These are phyloP conservation scores for Sarcophaga subvicina DNA, from an alignment of 2,888 invertebrate genomes.

Conservation along the genomic window DNA sequence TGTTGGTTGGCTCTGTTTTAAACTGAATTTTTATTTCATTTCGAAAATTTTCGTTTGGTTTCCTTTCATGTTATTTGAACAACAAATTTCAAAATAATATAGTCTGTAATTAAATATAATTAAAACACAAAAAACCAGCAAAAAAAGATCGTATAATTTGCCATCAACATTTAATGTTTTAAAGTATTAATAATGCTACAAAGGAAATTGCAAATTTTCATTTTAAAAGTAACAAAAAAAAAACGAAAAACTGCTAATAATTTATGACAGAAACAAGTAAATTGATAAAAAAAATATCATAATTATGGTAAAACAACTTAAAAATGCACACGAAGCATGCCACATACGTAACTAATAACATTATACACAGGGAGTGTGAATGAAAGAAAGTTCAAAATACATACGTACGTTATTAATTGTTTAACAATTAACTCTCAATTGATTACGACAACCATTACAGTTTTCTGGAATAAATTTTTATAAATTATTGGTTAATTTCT, in stretches of 20 bases:
- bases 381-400: too few species aligned
- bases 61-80: slow-evolving; percentile 1
- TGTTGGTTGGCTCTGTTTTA: slow-evolving; percentile 28
- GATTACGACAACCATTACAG: too few species aligned
- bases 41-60: neutral
- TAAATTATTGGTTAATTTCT: too few species aligned
- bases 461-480: too few species aligned
- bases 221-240: slow-evolving; percentile 42
- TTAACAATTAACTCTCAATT: too few species aligned
- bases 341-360: too few species aligned
- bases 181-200: slow-evolving; percentile 43
- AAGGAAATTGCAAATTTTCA: slow-evolving; percentile 67
- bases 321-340: neutral
- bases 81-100: slow-evolving; percentile 44
- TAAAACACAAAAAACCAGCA: slow-evolving; percentile 14
- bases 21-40: neutral
- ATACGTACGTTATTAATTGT: too few species aligned
- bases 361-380: too few species aligned
- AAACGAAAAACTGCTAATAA: slow-evolving; percentile 29
- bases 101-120: slow-evolving; percentile 65
- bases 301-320: slow-evolving; percentile 34
- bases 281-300: slow-evolving; percentile 41
- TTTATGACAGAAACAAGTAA: slow-evolving; percentile 55
- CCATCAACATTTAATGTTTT: slow-evolving; percentile 46
- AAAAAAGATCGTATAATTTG: slow-evolving; percentile 27